Conservation (phyloP, 2,797 vertebrate species). For the Amniataba percoides region DNA sequence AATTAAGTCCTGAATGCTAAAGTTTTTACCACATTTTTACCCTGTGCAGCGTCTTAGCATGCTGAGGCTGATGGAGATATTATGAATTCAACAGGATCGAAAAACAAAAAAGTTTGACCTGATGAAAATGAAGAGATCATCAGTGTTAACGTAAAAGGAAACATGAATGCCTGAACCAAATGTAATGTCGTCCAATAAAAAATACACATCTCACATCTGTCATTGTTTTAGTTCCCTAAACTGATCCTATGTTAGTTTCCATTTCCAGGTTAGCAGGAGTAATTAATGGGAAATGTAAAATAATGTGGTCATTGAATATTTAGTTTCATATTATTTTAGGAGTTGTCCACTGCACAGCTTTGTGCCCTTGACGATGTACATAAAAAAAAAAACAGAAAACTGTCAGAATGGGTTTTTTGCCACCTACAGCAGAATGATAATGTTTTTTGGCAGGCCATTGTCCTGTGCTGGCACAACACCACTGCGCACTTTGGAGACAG, state of each 20-base stretch:
- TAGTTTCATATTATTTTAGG: too few species aligned
- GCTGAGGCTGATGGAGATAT: neutral
- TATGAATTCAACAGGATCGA: too few species aligned
- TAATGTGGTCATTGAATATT: neutral
- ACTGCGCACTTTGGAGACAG: neutral
- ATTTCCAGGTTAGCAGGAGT: neutral
- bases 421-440: neutral
- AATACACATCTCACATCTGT: too few species aligned
- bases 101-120: too few species aligned
- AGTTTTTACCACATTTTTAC: too few species aligned
- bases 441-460: conserved; percentile 3
- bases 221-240: too few species aligned
- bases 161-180: too few species aligned
- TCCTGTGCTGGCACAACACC: neutral
- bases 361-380: neutral
- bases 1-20: neutral
- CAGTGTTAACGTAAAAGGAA: too few species aligned
- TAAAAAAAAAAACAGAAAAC: neutral
- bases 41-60: neutral
- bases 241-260: too few species aligned
- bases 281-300: neutral
- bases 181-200: too few species aligned
- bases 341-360: too few species aligned
- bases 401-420: neutral
- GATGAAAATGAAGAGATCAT: too few species aligned